These are phyloP conservation scores for Cylindroiulus punctatus DNA, from an alignment of 2,888 invertebrate species.

Conservation along the genomic window DNA sequence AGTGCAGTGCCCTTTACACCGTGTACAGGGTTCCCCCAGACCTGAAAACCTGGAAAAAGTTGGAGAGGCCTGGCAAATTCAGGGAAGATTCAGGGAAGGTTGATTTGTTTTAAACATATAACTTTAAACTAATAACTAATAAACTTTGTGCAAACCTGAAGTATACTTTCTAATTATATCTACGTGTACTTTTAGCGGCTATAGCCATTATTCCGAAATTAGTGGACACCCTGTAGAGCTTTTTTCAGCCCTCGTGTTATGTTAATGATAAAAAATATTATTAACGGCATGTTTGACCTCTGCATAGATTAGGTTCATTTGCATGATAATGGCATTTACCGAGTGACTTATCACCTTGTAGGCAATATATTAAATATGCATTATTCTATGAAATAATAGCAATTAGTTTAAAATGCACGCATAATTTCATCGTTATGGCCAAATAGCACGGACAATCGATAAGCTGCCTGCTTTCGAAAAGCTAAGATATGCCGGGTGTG, in stretches of 20 bases:
- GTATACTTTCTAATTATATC: no score
- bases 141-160: no score
- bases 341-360: slow-evolving; percentile 36
- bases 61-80: no score
- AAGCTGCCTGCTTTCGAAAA: not conserved
- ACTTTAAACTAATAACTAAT: no score
- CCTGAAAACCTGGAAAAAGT: no score
- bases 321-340: slow-evolving; percentile 26
- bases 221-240: not conserved
- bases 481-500: not conserved
- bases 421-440: not conserved
- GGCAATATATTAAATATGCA: slow-evolving; percentile 30
- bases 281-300: slow-evolving; percentile 23
- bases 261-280: not conserved
- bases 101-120: no score
- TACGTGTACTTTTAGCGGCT: no score
- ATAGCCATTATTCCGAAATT: no score
- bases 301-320: slow-evolving; percentile 35
- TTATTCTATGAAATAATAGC: slow-evolving; percentile 43
- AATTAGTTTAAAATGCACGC: slow-evolving; percentile 45
- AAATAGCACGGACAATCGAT: slow-evolving; percentile 31
- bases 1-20: no score
- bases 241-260: not conserved
- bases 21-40: no score
- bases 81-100: no score